Base-by-base conservation (phyloP, 37 sponge, comb jelly and placozoan genomes). In the Theonella swinhoei region DNA sequence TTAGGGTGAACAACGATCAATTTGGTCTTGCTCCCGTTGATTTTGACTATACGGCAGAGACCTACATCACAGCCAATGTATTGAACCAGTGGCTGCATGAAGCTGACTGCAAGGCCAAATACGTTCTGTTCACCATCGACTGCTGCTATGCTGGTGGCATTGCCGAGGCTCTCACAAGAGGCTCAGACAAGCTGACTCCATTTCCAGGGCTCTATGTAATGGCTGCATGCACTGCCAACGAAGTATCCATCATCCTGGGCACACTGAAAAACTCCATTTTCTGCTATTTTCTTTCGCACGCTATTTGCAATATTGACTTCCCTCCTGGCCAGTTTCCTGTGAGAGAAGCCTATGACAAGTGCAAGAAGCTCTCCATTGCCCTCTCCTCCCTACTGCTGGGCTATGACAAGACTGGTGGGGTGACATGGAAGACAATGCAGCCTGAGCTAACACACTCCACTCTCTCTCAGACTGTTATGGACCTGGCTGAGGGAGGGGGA, bases 101-200 rank as follows among this genome's bases (percentile, higher is more conserved):
- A 14, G 77, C 47, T 0, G 47, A 26, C 23, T 76, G 43, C 61
- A 62, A 78, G 38, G 76, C 77, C 9, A 77, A 83, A 64, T 76
- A 78, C 54, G 42, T 88, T 17, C 72, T 82, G 36, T 36, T 88
- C 25, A 83, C 73, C 3, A 23, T 88, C 30, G 79, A 78, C 28
- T 78, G 83, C 82, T 83, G 83, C 39, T 83, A 61, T 78, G 83
- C 89, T 38, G 78, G 74, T 0, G 74, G 74, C 0, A 39, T 85
- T 0, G 79, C 79, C 20, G 73, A 88, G 1, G 73, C 59, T 25
- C 28, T 88, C 2, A 54, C 72, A 33, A 19, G 34, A 0, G 64
- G 32, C 38, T 32, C 34, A 0, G 59, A 72, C 19, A 4, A 29
- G 19, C 25, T n/a, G 1, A 19, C 39, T 60, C 39, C 4, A 22